Conservation (phyloP, 35 echinoderm and acorn worm genomes). For the Holothuria glaberrima region DNA sequence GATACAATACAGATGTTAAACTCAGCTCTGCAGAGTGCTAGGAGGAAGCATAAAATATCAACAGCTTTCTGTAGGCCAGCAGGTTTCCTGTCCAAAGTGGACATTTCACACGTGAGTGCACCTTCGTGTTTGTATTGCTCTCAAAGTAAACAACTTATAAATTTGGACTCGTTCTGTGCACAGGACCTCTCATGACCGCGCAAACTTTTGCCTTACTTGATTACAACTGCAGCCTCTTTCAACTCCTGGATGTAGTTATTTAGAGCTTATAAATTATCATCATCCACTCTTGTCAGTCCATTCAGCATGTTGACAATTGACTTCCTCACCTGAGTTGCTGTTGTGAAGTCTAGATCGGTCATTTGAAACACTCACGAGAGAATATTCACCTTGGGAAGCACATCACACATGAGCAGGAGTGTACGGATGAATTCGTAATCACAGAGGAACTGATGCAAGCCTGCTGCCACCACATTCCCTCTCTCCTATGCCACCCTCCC, state of each 20-base stretch:
- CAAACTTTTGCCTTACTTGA: neutral
- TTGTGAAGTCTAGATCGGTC: neutral
- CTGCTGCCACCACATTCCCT: slow-evolving; percentile 18
- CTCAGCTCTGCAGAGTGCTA: no score
- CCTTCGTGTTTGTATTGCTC: no score
- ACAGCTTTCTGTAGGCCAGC: no score
- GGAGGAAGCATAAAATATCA: no score
- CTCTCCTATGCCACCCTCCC: slow-evolving; percentile 35
- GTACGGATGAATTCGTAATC: no score
- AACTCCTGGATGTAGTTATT: no score
- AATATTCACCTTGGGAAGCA: slow-evolving; percentile 8
- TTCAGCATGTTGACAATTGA: neutral
- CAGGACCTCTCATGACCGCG: no score
- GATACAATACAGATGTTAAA: no score
- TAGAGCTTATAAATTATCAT: neutral
- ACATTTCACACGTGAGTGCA: no score
- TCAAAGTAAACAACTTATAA: no score
- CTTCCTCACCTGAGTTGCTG: neutral
- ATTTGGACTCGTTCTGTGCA: no score
- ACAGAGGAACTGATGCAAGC: neutral
- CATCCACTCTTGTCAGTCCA: neutral
- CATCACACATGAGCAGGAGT: neutral
- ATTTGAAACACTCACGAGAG: slow-evolving; percentile 36
- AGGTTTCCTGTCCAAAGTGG: no score
- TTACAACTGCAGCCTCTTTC: neutral